Evolutionary conservation across 2,113 vertebrate genomes (phyloP).

Genomic region (Chlorocebus sabaeus): DNA sequence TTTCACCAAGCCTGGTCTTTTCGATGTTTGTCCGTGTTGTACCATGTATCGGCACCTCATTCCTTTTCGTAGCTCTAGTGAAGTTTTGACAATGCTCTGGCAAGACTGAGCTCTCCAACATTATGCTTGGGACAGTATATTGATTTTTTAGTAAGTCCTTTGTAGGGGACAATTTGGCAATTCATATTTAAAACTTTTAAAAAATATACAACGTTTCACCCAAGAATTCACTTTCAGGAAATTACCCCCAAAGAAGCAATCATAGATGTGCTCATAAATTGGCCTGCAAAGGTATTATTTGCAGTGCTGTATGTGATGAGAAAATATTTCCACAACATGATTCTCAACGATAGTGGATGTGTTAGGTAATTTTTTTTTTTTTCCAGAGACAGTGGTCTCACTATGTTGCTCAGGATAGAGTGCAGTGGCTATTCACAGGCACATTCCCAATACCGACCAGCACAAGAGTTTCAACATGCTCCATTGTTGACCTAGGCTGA

Average conservation of each 20-base stretch:
- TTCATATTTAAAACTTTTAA: background rate
- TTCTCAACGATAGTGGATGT: background rate
- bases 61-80: background rate
- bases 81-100: background rate
- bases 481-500: background rate
- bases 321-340: background rate
- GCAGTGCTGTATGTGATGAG: background rate
- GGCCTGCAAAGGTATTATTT: background rate
- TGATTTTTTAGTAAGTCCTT: background rate
- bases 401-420: background rate
- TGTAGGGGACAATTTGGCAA: background rate
- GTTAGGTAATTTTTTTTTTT: background rate
- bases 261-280: background rate
- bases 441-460: background rate
- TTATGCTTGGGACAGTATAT: background rate
- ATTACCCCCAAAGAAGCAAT: background rate
- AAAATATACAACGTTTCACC: background rate
- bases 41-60: background rate
- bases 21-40: background rate
- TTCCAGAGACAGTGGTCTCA: background rate
- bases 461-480: background rate
- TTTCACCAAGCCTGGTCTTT: background rate
- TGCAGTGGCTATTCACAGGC: background rate
- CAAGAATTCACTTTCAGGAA: constrained; percentile 7
- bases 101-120: background rate